Evolutionary conservation across 2,797 vertebrate genomes (phyloP).

Genomic region (Periparus ater): DNA sequence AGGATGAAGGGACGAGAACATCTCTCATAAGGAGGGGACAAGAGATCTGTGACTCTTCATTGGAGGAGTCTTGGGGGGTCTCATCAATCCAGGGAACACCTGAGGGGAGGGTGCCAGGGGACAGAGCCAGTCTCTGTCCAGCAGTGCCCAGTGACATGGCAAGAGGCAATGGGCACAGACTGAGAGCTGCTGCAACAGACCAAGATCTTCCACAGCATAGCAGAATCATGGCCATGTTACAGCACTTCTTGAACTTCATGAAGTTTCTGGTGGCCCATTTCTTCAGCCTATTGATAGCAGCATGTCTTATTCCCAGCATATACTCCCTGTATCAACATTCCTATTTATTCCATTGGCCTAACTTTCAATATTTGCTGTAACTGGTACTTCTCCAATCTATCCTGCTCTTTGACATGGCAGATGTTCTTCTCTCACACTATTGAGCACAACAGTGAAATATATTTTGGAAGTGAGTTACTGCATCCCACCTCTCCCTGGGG

Average conservation of each 20-base stretch:
- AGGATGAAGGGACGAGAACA: neutral
- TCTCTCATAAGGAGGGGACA: neutral
- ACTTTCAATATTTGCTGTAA: neutral
- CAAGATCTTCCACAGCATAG: accelerated
- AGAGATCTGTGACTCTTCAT: neutral
- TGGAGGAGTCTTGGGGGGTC: neutral
- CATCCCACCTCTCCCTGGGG: neutral
- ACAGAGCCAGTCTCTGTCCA: neutral
- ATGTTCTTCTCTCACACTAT: accelerated
- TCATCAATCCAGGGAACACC: neutral
- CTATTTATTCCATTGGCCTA: neutral
- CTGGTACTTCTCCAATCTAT: neutral
- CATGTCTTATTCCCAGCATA: neutral
- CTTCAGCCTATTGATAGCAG: neutral
- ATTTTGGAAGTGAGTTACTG: neutral
- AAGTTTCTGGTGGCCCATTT: neutral
- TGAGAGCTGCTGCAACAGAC: neutral
- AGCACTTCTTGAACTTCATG: neutral
- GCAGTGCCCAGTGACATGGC: neutral
- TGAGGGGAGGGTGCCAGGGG: neutral
- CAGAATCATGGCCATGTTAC: accelerated
- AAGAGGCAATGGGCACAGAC: neutral
- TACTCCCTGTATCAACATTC: accelerated
- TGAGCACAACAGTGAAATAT: neutral
- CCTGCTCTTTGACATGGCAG: neutral